Evolutionary conservation across 1,140 invertebrate species (phyloP).

Genomic region (Drosophila funebris): DNA sequence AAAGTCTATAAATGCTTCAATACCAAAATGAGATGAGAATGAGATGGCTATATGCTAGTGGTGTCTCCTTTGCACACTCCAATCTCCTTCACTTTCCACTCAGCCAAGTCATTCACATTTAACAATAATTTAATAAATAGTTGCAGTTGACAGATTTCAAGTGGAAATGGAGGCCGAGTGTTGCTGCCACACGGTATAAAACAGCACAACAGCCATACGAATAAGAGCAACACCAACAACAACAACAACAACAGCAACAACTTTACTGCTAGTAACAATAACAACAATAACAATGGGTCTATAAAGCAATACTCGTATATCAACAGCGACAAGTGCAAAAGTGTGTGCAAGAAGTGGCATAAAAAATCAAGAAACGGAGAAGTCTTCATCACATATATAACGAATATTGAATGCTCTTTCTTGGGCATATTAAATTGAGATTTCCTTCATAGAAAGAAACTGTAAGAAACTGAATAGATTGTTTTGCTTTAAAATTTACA

Average conservation of each 20-base stretch:
- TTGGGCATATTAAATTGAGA: neutral
- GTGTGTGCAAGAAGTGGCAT: conserved; percentile 69
- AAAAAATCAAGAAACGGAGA: conserved; percentile 56
- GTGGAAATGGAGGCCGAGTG: conserved; percentile 44
- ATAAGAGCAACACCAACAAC: neutral
- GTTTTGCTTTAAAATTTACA: neutral
- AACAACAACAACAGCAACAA: conserved; percentile 4
- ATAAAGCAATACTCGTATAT: conserved; percentile 47
- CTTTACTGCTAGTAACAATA: conserved; percentile 13
- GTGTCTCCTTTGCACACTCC: neutral
- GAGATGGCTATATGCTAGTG: neutral
- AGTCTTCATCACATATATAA: neutral
- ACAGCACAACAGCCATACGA: conserved; percentile 20
- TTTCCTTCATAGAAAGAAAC: too few species aligned
- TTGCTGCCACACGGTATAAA: conserved; percentile 25
- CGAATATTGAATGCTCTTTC: conserved; percentile 17
- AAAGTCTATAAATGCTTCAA: conserved; percentile 49
- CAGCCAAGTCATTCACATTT: conserved; percentile 55
- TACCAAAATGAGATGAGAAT: neutral
- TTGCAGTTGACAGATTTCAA: conserved; percentile 82
- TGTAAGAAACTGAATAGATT: neutral
- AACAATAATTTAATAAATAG: conserved; percentile 83
- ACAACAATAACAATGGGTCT: conserved; percentile 43
- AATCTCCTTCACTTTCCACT: neutral
- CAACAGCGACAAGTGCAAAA: conserved; percentile 66